These are phyloP conservation scores for Amphiprion percula DNA, from an alignment of 2,113 vertebrate genomes.

Conservation along the genomic window DNA sequence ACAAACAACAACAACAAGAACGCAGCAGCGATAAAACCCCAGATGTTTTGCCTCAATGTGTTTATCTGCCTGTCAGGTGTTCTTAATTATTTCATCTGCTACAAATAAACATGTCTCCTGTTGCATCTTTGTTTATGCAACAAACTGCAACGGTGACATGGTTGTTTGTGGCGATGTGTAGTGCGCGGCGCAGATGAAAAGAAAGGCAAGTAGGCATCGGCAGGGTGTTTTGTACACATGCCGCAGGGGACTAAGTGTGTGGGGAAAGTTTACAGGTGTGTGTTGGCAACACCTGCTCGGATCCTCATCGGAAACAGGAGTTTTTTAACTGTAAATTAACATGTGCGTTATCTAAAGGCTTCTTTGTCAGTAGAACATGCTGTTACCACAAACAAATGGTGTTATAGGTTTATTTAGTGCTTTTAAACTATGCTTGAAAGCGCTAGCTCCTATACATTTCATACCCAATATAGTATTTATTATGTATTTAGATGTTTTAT, in stretches of 20 bases:
- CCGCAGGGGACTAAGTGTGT: constrained; percentile 51
- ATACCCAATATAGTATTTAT: too few relatives aligned
- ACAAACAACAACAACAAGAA: constrained; percentile 28
- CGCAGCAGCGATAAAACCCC: constrained; percentile 25
- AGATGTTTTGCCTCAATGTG: constrained; percentile 66
- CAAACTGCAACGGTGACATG: constrained; percentile 55
- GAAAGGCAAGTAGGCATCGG: constrained; percentile 23
- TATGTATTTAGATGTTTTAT: too few relatives aligned
- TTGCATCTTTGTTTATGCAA: constrained; percentile 80
- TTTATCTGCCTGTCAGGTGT: constrained; percentile 75
- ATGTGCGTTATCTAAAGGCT: not conserved
- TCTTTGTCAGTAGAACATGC: constrained; percentile 19
- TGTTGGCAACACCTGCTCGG: constrained; percentile 66
- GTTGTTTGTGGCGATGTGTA: constrained; percentile 56
- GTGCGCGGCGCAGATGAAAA: constrained; percentile 28
- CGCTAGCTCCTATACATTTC: too few relatives aligned
- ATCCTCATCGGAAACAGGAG: constrained; percentile 44
- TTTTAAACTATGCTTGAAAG: too few relatives aligned
- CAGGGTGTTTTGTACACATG: constrained; percentile 39
- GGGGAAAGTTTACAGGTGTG: constrained; percentile 78
- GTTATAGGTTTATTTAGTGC: too few relatives aligned
- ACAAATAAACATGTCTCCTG: constrained; percentile 75
- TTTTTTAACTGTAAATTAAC: constrained; percentile 60
- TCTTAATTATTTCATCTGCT: constrained; percentile 74
- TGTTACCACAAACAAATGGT: too few relatives aligned